Evolutionary conservation across 1,140 invertebrate species (phyloP), one percentile per base, ranked within the genome.

Genomic region (Pogonomyrmex californicus): DNA sequence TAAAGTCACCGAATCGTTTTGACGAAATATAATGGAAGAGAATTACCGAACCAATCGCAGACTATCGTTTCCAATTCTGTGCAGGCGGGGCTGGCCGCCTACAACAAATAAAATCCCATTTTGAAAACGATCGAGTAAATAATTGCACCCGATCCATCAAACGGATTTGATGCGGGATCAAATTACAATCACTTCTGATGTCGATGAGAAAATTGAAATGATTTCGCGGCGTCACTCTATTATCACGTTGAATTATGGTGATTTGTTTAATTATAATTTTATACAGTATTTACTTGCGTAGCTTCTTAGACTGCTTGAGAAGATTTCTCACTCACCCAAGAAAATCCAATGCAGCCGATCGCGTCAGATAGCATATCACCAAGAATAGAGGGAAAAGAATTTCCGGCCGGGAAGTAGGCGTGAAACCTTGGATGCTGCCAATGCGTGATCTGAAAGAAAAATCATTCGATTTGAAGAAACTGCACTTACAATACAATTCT

Each of bases 381-480:
- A 23, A 99, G 95, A 81, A 99, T 99, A 0, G 99, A 99, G 1
- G 99, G 99, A 94, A 97, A 99, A 0, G 98, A 99, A 96, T 99
- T 99, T 38, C 99, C 99, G 0, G 99, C 97, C 1, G 99, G 99
- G 94, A 99, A 99, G 94, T 99, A 99, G 0, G 99, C 99, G 94
- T 99, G 99, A 95, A 99, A 99, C 70, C 98, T 96, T 0, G 99
- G 99, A 96, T 99, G 99, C 94, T 99, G 99, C 99, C 99, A 99
- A 94, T 99, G 99, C 0, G 99, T 99, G 76, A 98, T 97, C 97
- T 98, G 92, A 2, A 94, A 94, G 87, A 71, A 41, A 49, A 36
- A 66, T 75, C 5, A 73, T 60, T 6, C 6, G 51, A 3, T 17
- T 83, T 12, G 1, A 47, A 60, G 41, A 60, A 49, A 38, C 30